These are phyloP conservation scores for Iguana delicatissima DNA, from an alignment of 2,797 vertebrate genomes.

Conservation along the genomic window DNA sequence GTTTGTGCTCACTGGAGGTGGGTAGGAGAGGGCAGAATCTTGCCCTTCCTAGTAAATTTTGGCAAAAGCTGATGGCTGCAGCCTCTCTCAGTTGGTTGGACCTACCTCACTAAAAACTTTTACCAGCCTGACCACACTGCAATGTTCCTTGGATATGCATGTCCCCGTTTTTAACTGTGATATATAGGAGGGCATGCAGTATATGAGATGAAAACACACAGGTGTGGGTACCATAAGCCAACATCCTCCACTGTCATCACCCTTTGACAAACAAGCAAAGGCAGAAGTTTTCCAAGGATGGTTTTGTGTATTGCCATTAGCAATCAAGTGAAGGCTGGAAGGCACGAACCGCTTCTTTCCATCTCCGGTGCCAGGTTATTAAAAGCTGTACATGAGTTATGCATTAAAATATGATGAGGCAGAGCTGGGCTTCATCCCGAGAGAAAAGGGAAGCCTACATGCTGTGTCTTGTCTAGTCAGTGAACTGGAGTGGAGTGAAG, in stretches of 20 bases:
- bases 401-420: conserved; percentile 22
- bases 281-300: neutral
- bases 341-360: neutral
- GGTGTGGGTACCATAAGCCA: neutral
- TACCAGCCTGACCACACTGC: too few relatives aligned
- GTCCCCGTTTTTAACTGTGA: too few relatives aligned
- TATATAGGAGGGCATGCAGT: neutral
- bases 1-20: neutral
- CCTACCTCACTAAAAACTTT: too few relatives aligned
- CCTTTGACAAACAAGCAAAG: neutral
- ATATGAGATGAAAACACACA: too few relatives aligned
- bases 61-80: too few relatives aligned
- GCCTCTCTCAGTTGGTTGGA: too few relatives aligned
- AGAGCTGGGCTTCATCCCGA: neutral
- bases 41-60: too few relatives aligned
- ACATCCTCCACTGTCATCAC: neutral
- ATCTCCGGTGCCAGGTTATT: neutral
- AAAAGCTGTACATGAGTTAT: neutral
- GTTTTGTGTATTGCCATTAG: neutral
- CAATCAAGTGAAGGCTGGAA: neutral
- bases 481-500: neutral
- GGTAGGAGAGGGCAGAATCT: too few relatives aligned
- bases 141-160: too few relatives aligned
- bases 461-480: neutral
- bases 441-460: neutral